A percentile compares a stretch with the other conserved stretches of the same genome.
These are phyloP conservation scores for Dasyornis broadbenti DNA, from an alignment of 2,113 vertebrate species.

Conservation along the genomic window DNA sequence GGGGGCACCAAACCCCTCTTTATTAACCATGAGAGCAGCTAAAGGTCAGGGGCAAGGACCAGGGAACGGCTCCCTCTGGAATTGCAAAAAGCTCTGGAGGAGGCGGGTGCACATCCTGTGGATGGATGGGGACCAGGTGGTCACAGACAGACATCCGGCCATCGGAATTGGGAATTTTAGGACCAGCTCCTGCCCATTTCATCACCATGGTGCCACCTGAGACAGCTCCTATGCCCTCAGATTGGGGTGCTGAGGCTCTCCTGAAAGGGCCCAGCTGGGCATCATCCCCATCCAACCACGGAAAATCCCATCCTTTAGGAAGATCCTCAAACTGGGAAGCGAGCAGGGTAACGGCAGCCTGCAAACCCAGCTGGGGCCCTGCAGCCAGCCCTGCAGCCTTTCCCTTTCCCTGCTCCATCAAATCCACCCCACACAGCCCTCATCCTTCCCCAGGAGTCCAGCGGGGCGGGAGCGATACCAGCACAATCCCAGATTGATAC, in stretches of 20 bases:
- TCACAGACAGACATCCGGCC: not conserved
- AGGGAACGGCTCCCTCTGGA: not conserved
- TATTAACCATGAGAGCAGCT: not conserved
- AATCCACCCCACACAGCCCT: not conserved
- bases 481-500: not conserved
- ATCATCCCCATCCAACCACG: rapidly evolving
- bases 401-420: not conserved
- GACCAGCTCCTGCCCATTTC: not conserved
- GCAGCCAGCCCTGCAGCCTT: not conserved
- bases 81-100: not conserved
- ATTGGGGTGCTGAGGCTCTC: not conserved
- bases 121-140: rapidly evolving
- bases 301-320: not conserved
- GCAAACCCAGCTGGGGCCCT: not conserved
- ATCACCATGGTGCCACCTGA: not conserved
- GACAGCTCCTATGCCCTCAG: not conserved
- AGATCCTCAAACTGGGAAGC: not conserved
- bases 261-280: not conserved
- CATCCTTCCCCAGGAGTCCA: not conserved
- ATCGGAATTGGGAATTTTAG: rapidly evolving
- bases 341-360: not conserved
- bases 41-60: not conserved
- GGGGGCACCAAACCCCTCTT: not conserved
- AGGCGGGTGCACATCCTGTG: not conserved
- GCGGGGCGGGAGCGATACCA: rapidly evolving